Evolutionary conservation across 35 echinoderm and acorn worm species (phyloP), one percentile per base, ranked within the genome.

Genomic region (Chiridota heheva): DNA sequence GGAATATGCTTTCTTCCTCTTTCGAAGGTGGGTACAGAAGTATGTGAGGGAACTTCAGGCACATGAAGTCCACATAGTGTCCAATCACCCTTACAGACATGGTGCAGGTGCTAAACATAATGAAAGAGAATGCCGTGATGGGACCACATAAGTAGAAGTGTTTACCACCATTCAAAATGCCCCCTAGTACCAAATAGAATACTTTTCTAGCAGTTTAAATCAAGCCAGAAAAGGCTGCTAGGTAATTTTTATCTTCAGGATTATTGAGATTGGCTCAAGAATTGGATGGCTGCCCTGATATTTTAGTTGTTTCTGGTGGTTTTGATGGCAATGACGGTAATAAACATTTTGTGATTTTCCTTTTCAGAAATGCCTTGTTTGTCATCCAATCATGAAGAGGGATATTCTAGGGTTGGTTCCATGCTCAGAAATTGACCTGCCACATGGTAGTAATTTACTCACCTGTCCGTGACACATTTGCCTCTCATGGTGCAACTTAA

Each of bases 1-100:
- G 5, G 71, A 86, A 7, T 86, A 86, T 77, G 65, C 65, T 47
- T 28, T 26, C 26, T 86, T 75, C 47, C 66, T 86, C 36, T 86
- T 44, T 72, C 60, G 70, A 46, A 38, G 58, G 12, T 86, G 83
- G 71, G 58, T 86, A 15, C 27, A 67, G 69, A 64, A 69, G n/a
- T 63, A 5, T 58, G 15, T 86, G 7, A 33, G 24, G 5, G 18
- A 43, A 1, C 32, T 67, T 29, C 42, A 42, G 17, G 82, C 68
- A 73, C 27, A 20, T 30, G 67, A 74, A 61, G 51, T 73, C 6
- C 82, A 74, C 40, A 73, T 73, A 34, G 68, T 62, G 18, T 85
- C 74, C 44, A 49, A 85, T 58, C 82, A 85, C 33, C 47, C 51
- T 41, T 35, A 85, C 3, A 72, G 82, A 29, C 67, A 85, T 73